Evolutionary conservation across 2,113 vertebrate genomes (phyloP), one percentile per base, ranked within the genome.

Genomic region (Protobothrops flavoviridis): DNA sequence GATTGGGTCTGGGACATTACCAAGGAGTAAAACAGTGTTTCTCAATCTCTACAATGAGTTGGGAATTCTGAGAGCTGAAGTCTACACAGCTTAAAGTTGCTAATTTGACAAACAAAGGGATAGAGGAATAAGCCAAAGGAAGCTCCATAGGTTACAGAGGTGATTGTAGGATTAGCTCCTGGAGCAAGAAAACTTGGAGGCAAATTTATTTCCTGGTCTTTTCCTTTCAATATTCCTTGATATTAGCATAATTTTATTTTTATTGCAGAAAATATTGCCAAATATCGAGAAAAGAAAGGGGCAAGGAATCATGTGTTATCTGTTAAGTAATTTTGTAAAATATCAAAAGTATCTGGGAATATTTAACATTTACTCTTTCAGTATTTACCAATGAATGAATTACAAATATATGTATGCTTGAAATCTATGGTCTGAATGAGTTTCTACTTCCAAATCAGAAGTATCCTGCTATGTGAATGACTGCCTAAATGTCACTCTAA

Each of bases 401-500:
- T 53, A 11, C 74, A 94, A 81, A 43, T 81, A 81, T 39, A 81
- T 39, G 74, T 9, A 81, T 21, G 24, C 89, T 89, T 23, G 85
- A 91, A 57, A 39, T 57, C 29, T 86, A 10, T 86, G 53, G 13
- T 11, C n/a, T 43, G 53, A 29, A 20, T 91, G 69, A 43, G 24
- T 43, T n/a, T 33, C 23, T 39, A 33, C 64, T 5, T 9, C 20
- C 93, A 95, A 93, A 91, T 20, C 0, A 13, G 86, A 69, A 15
- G 29, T 69, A 69, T 91, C 48, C 89, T 91, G 87, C 92, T 93
- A 85, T 87, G 95, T 87, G 95, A 86, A 88, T 57, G 0, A 0
- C 24, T 93, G 59, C 74, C 87, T 92, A 29, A 94, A 87, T 26
- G 91, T 43, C 74, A 55, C n/a, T 93, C 43, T 94, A 95, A 96